Base-by-base conservation (phyloP, 2,888 invertebrate species). In the Oligia latruncula region DNA sequence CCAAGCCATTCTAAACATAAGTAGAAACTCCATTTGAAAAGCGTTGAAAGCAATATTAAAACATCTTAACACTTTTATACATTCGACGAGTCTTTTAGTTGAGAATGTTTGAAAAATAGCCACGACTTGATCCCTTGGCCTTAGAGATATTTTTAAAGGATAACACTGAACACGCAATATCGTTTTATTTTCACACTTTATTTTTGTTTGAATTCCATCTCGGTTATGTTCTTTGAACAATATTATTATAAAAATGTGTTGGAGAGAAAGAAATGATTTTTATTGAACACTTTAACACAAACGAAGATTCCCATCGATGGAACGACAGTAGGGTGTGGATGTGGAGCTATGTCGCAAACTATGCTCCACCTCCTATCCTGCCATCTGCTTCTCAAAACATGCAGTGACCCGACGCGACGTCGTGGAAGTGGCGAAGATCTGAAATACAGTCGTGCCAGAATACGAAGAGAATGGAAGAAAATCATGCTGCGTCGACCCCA, bases 101-200 rank as follows among this genome's bases (percentile, higher is more conserved):
- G 74, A 83, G 87, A 84, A 83, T 87, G 83, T 90, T 88, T 92
- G 92, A 92, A 90, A 91, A 91, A 91, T 90, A 85, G 88, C 87
- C 92, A 92, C 92, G 92, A 92, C 79, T 90, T 90, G 89, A 66
- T 74, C 77, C 68, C 67, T 83, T 80, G 81, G 49, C 84, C 84
- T 71, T 43, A 58, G 67, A 81, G 65, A 87, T 84, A 68, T 85
- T 81, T 81, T 75, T 40, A 58, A 55, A 75, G 40, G 87, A 85
- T 85, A 79, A 58, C 65, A 62, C 35, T 72, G 49, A 43, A 64
- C 71, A 67, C 20, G 64, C 75, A 60, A 65, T 78, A 62, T 40
- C 40, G 40, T 78, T 62, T 75, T 4, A 20, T 75, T 75, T 49
- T 67, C 75, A 58, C 0, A 52, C 29, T 79, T 76, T 71, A 71